Evolutionary conservation across 2,797 vertebrate genomes (phyloP), one percentile per base, ranked within the genome.

Genomic region (Synaphobranchus kaupii): DNA sequence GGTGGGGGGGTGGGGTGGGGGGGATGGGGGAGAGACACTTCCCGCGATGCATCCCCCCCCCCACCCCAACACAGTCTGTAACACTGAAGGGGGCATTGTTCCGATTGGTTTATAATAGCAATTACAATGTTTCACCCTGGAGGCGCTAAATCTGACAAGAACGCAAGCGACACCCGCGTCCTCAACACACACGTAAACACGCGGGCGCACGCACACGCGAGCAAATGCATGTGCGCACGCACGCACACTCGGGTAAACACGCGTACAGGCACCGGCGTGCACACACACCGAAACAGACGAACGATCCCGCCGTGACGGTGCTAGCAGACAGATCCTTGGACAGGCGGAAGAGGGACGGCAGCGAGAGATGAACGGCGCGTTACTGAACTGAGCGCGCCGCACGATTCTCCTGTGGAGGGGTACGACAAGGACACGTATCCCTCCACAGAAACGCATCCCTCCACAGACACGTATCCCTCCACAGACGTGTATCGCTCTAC

Each of bases 141-240:
- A 39, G 71, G 71, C 71, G 20, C 15, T n/a, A 1, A 25, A 9
- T 48, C 39, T 20, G 76, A 80, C 20, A 15, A 28, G 44, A 15
- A 44, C 31, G 10, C 31, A 31, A 3, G n/a, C 10, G 31, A 20
- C 71, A 20, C 3, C 71, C 71, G 15, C 91, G 91, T 88, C 88
- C 89, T 88, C 87, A 83, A 88, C 86, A 84, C 85, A 76, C 84
- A 83, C 28, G 2, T 78, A 83, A 22, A n/a, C 31, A 20, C 39
- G 58, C 28, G 22, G 34, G 28, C 5, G 48, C 50, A 66, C 60
- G 20, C 76, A 54, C 12, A 8, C 4, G 3, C 39, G 39, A 2
- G 39, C 39, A 39, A 39, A 39, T 39, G 39, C 39, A 39, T 2
- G 39, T 85, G 90, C 91, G 91, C 89, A 87, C 89, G 88, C 85